These are phyloP conservation scores for Propithecus perrieri DNA, from an alignment of 2,797 vertebrate genomes.

Conservation along the genomic window DNA sequence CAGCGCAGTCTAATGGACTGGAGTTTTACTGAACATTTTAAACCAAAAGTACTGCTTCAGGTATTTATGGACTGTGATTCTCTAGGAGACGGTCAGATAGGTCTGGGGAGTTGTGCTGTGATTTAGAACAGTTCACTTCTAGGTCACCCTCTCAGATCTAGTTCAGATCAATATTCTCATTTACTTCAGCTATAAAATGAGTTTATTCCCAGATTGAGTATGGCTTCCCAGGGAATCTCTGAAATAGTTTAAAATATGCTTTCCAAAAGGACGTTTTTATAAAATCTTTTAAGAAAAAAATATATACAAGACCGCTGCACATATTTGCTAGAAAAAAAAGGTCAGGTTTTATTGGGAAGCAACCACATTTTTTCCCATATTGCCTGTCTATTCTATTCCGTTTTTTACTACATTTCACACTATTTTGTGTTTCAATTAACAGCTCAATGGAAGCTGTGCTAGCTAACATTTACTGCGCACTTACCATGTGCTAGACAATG, in stretches of 20 bases:
- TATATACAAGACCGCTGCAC: not conserved
- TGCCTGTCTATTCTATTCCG: not conserved
- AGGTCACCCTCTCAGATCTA: slow-evolving; percentile 18
- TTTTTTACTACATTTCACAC: not conserved
- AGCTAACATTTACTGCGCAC: not conserved
- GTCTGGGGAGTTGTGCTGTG: not conserved
- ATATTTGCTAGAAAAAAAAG: not conserved
- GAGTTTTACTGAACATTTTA: slow-evolving; percentile 91
- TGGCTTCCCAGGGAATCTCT: not conserved
- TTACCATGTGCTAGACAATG: not conserved
- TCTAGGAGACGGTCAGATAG: not conserved
- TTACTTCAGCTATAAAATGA: slow-evolving; percentile 35
- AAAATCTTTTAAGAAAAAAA: slow-evolving; percentile 17
- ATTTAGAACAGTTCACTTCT: slow-evolving; percentile 10
- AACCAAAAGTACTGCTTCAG: slow-evolving; percentile 89
- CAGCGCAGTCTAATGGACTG: slow-evolving; percentile 90
- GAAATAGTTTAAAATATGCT: not conserved
- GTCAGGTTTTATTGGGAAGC: not conserved
- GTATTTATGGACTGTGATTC: slow-evolving; percentile 82
- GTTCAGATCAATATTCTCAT: not conserved
- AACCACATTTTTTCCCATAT: not conserved
- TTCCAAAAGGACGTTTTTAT: not conserved
- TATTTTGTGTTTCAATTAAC: not conserved
- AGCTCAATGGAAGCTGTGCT: not conserved
- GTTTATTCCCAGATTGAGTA: not conserved